Evolutionary conservation across 2,797 vertebrate genomes (phyloP).

Genomic region (Oreonectes daqikongensis): DNA sequence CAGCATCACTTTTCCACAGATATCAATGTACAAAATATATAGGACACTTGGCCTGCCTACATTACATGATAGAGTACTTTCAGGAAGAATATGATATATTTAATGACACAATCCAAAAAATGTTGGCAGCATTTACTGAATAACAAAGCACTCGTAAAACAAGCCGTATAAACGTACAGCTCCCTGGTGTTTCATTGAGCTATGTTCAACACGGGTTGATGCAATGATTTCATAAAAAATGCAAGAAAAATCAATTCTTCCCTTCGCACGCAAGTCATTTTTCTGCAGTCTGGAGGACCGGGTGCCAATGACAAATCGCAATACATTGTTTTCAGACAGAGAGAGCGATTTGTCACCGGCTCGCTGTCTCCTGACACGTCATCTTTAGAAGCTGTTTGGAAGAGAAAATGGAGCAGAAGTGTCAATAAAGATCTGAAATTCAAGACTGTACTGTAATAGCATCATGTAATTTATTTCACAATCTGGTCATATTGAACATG

Average conservation of each 20-base stretch:
- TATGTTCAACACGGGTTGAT: slow-evolving; percentile 56
- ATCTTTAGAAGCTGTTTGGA: neutral
- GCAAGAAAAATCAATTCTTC: slow-evolving; percentile 39
- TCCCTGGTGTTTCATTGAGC: slow-evolving; percentile 13
- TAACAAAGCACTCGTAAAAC: neutral
- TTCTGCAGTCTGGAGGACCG: neutral
- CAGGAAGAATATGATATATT: neutral
- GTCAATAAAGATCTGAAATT: neutral
- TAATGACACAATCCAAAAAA: neutral
- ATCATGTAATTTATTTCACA: neutral
- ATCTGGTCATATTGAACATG: neutral
- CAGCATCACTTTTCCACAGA: slow-evolving; percentile 14
- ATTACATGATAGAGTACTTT: neutral
- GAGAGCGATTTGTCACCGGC: neutral
- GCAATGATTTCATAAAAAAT: slow-evolving; percentile 47
- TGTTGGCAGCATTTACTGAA: neutral
- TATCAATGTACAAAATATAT: slow-evolving; percentile 5
- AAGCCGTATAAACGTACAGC: neutral
- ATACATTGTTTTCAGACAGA: slow-evolving; percentile 1
- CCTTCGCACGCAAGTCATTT: neutral
- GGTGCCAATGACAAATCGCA: neutral
- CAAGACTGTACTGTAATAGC: neutral
- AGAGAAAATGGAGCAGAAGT: neutral
- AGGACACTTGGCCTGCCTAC: neutral
- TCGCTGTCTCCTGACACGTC: neutral